Percentiles rank a stretch among this genome's conserved stretches.
Conservation (phyloP, 2,797 vertebrate species). For the Spizella passerina region DNA sequence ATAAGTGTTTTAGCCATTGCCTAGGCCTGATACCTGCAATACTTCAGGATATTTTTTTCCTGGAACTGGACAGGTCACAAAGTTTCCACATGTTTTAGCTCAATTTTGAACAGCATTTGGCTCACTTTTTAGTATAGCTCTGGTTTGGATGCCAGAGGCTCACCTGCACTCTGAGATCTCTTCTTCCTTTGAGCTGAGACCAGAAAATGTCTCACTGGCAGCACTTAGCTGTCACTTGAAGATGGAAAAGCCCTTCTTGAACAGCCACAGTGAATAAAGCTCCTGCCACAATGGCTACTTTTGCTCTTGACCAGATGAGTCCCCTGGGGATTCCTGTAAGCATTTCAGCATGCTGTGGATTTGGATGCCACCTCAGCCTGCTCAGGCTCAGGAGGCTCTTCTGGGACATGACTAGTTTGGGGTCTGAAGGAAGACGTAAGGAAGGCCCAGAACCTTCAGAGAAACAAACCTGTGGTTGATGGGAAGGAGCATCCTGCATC, state of each 20-base stretch:
- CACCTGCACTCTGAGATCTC: not conserved
- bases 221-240: not conserved
- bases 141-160: not conserved
- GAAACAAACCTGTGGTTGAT: not conserved
- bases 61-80: not conserved
- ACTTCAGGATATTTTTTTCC: not conserved
- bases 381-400: not conserved
- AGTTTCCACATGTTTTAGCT: not conserved
- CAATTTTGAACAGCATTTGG: not conserved
- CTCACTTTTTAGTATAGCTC: not conserved
- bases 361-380: not conserved
- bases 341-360: not conserved
- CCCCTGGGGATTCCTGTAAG: not conserved
- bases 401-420: not conserved
- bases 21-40: not conserved
- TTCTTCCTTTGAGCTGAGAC: not conserved
- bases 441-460: not conserved
- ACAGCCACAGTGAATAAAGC: not conserved
- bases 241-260: not conserved
- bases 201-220: not conserved
- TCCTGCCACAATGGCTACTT: not conserved
- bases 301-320: not conserved
- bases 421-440: not conserved
- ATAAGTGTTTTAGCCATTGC: not conserved
- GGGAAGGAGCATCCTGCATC: not conserved